phyloP scores from a whole-genome alignment of 2,888 invertebrate genomes.

The Eilema caniola region DNA sequence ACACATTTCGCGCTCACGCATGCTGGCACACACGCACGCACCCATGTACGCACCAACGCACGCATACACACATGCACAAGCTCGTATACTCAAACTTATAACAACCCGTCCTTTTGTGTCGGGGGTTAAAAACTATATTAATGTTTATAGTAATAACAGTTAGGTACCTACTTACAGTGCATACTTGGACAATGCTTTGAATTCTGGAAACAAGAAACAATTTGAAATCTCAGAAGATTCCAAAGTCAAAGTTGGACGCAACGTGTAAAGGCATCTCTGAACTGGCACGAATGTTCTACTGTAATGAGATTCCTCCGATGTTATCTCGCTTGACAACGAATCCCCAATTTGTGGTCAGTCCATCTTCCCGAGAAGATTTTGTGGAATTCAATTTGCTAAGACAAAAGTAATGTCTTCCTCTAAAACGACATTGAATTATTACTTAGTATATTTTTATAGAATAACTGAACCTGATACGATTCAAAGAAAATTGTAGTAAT shows the following conservation, averaged over 20 bases:
- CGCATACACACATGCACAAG: too few relatives aligned
- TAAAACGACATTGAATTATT: slow-evolving; percentile 63
- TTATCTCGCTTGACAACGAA: slow-evolving; percentile 83
- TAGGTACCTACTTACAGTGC: not conserved
- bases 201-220: slow-evolving; percentile 60
- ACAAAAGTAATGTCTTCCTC: slow-evolving; percentile 75
- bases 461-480: not conserved
- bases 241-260: slow-evolving; percentile 65
- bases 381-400: slow-evolving; percentile 83
- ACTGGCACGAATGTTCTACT: slow-evolving; percentile 70
- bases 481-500: not conserved
- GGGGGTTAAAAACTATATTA: too few relatives aligned
- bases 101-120: too few relatives aligned
- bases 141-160: too few relatives aligned
- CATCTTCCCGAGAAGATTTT: slow-evolving; percentile 75
- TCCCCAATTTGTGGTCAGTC: slow-evolving; percentile 86
- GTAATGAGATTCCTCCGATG: slow-evolving; percentile 85
- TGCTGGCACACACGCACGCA: too few relatives aligned
- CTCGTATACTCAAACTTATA: too few relatives aligned
- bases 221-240: slow-evolving; percentile 70
- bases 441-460: slow-evolving; percentile 48
- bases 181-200: slow-evolving; percentile 23
- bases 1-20: too few relatives aligned
- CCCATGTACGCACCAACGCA: too few relatives aligned
- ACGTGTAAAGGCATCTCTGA: slow-evolving; percentile 68